Base-by-base conservation (phyloP, 2,113 vertebrate species). In the Bufo bufo region DNA sequence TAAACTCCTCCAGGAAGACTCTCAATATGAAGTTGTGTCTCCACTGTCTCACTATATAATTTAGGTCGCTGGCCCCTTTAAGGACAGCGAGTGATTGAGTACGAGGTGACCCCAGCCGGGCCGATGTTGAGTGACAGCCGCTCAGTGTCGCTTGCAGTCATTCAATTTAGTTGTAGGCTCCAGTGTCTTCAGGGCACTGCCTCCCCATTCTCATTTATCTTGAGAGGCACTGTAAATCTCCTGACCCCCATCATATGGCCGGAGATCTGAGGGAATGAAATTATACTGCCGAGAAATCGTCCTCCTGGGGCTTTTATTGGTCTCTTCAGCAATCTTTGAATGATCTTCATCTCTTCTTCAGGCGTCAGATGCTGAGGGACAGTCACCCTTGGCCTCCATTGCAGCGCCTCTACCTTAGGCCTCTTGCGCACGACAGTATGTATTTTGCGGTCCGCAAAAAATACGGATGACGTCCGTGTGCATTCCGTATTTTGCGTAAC, bases 81-180 rank as follows among this genome's bases (percentile, higher is more conserved):
- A 61, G 59, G 9, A 11, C 10, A 14, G 56, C 13, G 12, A 59
- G 56, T 2, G 52, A 54, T 54, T 11, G 6, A 54, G 6, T 11
- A 65, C 20, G 19, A n/a, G 61, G 61, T 71, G 65, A 54, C 47
- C 23, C 47, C n/a, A 4, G 16, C 61, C 81, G n/a, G 61, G 65
- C 63, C n/a, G 49, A 63, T 54, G 63, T 33, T 50, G 82, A 84
- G 45, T 71, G 82, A 66, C 82, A 84, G 65, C 63, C 19, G 47
- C 16, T 7, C 65, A 16, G 61, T 52, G 61, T 65, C 20, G 47
- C 47, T 82, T 11, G 43, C 52, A 43, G 80, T 82, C 59, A 84
- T 66, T 71, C 82, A 69, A 71, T 71, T 69, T 71, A 84, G 8
- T 69, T 17, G 63, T 52, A 69, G 61, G n/a, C 82, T 84, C 14